Evolutionary conservation across 2,113 vertebrate genomes (phyloP).

Genomic region (Charina bottae): DNA sequence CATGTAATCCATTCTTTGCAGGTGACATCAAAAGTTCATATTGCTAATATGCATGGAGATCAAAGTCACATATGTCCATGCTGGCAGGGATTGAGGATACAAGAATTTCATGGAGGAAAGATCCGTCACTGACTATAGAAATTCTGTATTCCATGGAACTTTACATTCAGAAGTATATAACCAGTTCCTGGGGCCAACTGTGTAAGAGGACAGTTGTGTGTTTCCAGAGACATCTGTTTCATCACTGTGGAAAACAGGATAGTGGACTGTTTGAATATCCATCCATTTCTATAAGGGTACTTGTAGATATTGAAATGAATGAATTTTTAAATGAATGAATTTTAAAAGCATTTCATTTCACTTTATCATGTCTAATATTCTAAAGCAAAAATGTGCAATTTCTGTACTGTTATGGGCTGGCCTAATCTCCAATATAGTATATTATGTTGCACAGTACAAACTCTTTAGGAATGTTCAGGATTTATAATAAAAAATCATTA

Average conservation of each 20-base stretch:
- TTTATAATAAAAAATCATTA: neutral
- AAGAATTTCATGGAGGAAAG: neutral
- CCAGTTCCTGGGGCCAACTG: neutral
- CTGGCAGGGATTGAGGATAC: neutral
- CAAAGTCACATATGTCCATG: neutral
- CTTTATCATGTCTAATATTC: neutral
- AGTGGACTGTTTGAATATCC: neutral
- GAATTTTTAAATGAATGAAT: neutral
- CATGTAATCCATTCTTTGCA: neutral
- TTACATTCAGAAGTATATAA: neutral
- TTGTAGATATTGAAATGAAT: neutral
- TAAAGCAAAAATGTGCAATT: neutral
- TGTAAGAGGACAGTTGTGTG: neutral
- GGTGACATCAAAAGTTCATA: neutral
- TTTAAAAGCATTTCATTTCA: neutral
- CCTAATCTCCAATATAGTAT: neutral
- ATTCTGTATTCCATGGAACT: neutral
- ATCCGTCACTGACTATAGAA: neutral
- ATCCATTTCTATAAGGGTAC: neutral
- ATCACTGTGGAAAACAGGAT: neutral
- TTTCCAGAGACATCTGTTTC: neutral
- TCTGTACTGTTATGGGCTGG: neutral
- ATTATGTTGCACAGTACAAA: neutral
- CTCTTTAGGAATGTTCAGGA: neutral
- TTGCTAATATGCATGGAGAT: neutral